Evolutionary conservation across 2,888 invertebrate genomes (phyloP).

Genomic region (Noctua fimbriata): DNA sequence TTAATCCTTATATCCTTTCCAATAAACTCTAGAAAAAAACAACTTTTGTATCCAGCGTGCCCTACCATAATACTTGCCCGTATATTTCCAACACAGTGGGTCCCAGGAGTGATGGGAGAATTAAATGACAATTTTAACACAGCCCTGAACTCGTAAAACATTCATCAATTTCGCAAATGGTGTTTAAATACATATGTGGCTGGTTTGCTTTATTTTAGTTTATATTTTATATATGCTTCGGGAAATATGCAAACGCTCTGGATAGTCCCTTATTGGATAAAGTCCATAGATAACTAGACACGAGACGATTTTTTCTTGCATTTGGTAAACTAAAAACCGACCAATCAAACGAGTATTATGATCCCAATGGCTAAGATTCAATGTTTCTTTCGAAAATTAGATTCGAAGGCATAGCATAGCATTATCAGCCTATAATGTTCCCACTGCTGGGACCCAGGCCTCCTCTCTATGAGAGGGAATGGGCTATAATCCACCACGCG

Average conservation of each 20-base stretch:
- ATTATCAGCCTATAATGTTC: no score
- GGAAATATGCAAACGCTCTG: neutral
- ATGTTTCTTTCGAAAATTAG: neutral
- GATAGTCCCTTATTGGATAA: neutral
- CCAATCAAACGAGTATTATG: neutral
- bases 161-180: conserved; percentile 70
- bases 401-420: neutral
- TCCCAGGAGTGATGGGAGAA: conserved; percentile 74
- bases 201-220: conserved; percentile 48
- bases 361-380: neutral
- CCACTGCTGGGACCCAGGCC: no score
- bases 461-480: no score
- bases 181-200: conserved; percentile 68
- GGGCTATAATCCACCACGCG: no score
- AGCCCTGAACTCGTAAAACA: conserved; percentile 74
- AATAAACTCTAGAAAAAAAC: neutral
- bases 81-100: conserved; percentile 67
- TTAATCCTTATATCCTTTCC: neutral
- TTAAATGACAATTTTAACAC: conserved; percentile 80
- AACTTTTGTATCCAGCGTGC: neutral
- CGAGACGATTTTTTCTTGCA: neutral
- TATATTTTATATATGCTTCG: conserved; percentile 8
- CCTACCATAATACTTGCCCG: neutral
- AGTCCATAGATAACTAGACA: neutral
- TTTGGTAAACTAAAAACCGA: neutral